Conservation (phyloP, 2,113 vertebrate genomes). For the Paramormyrops kingsleyae region DNA sequence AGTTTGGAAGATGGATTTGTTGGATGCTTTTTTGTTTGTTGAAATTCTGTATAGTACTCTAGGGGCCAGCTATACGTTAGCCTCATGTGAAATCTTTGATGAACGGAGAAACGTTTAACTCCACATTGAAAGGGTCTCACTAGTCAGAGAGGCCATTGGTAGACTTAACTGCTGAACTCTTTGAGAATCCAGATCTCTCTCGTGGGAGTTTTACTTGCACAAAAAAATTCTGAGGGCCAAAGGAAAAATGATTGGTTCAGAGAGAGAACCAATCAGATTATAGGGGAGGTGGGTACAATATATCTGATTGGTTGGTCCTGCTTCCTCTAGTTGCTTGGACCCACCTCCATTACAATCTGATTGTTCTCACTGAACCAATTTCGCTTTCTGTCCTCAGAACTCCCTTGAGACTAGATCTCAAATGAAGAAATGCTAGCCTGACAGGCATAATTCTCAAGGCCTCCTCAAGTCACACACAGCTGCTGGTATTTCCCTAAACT, state of each 20-base stretch:
- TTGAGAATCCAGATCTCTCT: background rate
- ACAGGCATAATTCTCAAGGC: background rate
- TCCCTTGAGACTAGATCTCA: background rate
- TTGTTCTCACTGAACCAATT: background rate
- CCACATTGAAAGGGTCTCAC: background rate
- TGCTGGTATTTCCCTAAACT: background rate
- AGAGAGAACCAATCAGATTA: background rate
- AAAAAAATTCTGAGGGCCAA: background rate
- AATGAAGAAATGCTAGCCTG: background rate
- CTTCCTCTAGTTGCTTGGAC: background rate
- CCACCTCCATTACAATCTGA: background rate
- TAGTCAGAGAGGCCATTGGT: background rate
- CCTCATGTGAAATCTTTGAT: background rate
- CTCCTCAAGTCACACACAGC: background rate
- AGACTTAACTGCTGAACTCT: background rate
- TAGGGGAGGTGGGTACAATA: background rate
- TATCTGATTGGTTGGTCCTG: background rate
- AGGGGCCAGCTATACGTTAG: background rate
- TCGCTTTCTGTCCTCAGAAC: background rate
- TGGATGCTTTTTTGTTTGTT: background rate
- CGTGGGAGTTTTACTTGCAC: background rate
- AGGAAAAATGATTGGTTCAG: background rate
- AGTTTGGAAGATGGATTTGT: background rate
- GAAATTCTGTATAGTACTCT: background rate
- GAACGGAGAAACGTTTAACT: background rate